Evolutionary conservation across 2,888 invertebrate genomes (phyloP), one percentile per base, ranked within the genome.

Genomic region (Ethmia dodecea): DNA sequence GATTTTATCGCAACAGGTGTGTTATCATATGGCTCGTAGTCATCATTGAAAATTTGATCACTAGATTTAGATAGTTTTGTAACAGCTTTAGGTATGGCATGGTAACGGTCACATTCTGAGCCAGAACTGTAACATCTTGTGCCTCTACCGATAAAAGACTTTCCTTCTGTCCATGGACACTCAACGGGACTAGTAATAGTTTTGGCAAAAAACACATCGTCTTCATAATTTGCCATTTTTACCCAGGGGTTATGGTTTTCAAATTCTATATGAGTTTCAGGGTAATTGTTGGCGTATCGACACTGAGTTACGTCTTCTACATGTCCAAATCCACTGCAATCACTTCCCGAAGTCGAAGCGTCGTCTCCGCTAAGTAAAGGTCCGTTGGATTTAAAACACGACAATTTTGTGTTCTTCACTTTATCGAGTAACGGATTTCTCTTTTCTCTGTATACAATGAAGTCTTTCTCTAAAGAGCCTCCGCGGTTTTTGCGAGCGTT

Each of bases 341-440:
- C 87, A 43, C 87, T 87, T 40, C 86, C 87, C 18, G 87, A 87
- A 2, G 87, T 87, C 3, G 87, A 87, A 6, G 78, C 76, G 42
- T 86, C 84, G 45, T 87, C 86, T 11, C 77, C 72, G 33, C 86
- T 80, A 16, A 87, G 76, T 30, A 87, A 63, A 36, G 86, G 87
- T 27, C 88, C 88, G 52, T 84, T 86, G 22, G 89, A 88, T 62
- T 87, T 86, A 62, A 92, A 91, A 62, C 92, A 92, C 15, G 91
- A 91, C 38, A 92, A 65, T 59, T 90, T 87, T 30, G 92, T 91
- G 60, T 91, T 91, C 64, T 91, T 91, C 3, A 92, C 92, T 62
- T 90, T 89, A 58, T 92, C 92, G 37, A 92, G 81, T 40, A 92
- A 80, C 27, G 92, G 92, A 61, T 92, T 92, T 37, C 91, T 86